phyloP scores from a whole-genome alignment of 2,113 vertebrate species.

The Oreotrochilus melanogaster region DNA sequence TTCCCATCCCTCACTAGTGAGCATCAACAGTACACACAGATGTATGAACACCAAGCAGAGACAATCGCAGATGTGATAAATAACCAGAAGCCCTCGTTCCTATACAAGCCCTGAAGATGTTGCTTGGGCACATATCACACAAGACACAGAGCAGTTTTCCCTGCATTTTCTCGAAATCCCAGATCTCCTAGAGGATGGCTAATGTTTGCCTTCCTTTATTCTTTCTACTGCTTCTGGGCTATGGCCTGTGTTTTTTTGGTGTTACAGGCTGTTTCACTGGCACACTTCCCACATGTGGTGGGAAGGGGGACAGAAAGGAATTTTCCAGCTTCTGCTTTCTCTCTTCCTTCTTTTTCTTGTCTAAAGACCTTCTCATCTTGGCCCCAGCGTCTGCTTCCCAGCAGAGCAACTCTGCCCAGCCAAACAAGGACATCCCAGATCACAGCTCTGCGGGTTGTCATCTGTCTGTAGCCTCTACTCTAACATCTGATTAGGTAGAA shows the following conservation, averaged over 20 bases:
- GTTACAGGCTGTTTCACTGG: background rate
- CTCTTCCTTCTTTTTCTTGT: background rate
- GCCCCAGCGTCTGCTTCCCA: background rate
- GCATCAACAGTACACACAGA: background rate
- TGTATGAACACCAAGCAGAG: background rate
- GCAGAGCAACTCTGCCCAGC: accelerated
- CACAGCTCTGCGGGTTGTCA: background rate
- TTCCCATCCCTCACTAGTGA: background rate
- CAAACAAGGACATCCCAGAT: background rate
- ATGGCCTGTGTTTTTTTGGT: background rate
- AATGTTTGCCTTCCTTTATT: background rate
- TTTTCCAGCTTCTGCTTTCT: background rate
- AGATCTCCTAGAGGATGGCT: background rate
- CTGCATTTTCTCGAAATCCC: background rate
- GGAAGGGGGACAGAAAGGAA: accelerated
- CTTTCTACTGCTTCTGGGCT: background rate
- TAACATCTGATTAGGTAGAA: background rate
- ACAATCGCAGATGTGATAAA: background rate
- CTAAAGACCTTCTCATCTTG: background rate
- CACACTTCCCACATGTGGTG: accelerated
- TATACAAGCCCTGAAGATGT: background rate
- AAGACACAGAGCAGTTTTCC: background rate
- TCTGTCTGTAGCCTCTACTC: background rate
- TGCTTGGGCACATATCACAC: background rate
- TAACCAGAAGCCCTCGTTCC: background rate